Evolutionary conservation across 2,113 vertebrate species (phyloP).

Genomic region (Empidonax traillii): DNA sequence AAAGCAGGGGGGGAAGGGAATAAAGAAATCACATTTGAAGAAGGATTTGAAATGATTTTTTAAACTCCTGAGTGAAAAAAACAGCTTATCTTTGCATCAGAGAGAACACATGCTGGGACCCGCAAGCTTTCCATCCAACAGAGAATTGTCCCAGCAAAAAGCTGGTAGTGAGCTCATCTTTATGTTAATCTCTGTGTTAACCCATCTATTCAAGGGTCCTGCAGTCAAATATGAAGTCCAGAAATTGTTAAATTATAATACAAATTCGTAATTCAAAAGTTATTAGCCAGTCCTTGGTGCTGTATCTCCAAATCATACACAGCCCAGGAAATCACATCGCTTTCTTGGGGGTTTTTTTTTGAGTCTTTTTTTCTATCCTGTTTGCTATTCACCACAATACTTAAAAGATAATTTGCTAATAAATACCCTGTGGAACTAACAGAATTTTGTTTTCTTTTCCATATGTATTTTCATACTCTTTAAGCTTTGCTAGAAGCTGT

Average conservation of each 20-base stretch:
- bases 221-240: not conserved
- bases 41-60: not conserved
- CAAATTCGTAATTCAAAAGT: not conserved
- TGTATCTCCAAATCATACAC: not conserved
- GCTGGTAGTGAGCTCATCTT: not conserved
- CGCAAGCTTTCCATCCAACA: not conserved
- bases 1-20: not conserved
- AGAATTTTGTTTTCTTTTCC: not conserved
- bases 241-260: not conserved
- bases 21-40: not conserved
- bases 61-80: not conserved
- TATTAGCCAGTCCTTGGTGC: not conserved
- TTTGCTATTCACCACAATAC: not conserved
- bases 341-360: not conserved
- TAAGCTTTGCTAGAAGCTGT: not conserved
- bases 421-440: not conserved
- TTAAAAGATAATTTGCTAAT: not conserved
- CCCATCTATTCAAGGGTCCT: not conserved
- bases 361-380: not conserved
- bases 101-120: constrained; percentile 7
- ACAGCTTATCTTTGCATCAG: not conserved
- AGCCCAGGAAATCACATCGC: not conserved
- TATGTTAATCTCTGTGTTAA: constrained; percentile 27
- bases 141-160: constrained; percentile 25
- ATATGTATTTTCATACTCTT: not conserved